Base-by-base conservation (phyloP, 2,888 invertebrate species). In the Drosophila kambysellisi region DNA sequence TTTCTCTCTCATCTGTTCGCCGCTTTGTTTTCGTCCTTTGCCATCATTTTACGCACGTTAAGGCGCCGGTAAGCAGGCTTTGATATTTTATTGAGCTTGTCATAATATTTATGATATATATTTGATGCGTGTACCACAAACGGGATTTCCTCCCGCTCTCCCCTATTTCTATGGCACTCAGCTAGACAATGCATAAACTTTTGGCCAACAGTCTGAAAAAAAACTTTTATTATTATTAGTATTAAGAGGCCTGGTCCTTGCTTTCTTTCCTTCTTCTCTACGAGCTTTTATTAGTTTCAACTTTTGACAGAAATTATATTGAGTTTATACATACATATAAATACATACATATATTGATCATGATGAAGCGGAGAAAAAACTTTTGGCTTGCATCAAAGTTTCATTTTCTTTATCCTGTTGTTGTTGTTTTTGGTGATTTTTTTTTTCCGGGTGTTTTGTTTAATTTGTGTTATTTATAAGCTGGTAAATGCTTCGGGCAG, bases 251-350 rank as follows among this genome's bases (percentile, higher is more conserved):
- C 63, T 54, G 62, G 46, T 63, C 58, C 61, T 66, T 74, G 78
- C 51, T 35, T 25, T 41, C 25, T 37, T 20, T 61, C 43, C 20
- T 5, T 8, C n/a, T 25, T 48, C 33, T 77, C 73, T 74, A 70
- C 76, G 81, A 72, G 79, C 85, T 89, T 89, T 86, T 90, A 86
- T 86, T 86, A 85, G 85, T 85, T 90, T 86, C 91, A 90, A 90
- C 89, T 86, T 86, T 86, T 90, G 85, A 86, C 91, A 86, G 89
- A 86, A 86, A 86, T 90, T 87, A 87, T 90, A 90, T 86, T 84
- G 88, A 89, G 85, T 76, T 81, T 78, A 77, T 69, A 67, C 57
- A 66, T 58, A 25, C 20, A 52, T 52, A 54, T 25, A 25, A 25
- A 25, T 25, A 25, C 25, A 25, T 43, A 48, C 39, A 50, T 54